Evolutionary conservation across 2,888 invertebrate genomes (phyloP).

Genomic region (Luperina nickerlii): DNA sequence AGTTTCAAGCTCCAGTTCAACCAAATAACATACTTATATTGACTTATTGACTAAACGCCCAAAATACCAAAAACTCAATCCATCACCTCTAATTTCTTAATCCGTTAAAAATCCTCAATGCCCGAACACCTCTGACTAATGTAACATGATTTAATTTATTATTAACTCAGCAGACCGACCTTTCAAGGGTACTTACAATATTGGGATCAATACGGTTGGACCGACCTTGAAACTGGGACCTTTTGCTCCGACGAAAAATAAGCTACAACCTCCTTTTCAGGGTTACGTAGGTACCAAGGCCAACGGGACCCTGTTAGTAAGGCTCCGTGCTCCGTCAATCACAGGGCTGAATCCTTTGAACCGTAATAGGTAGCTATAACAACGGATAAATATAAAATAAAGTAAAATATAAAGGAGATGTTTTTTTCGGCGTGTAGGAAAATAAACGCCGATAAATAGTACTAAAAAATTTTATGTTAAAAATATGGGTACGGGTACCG

Average conservation of each 20-base stretch:
- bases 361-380: neutral
- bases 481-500: no score
- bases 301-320: neutral
- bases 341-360: neutral
- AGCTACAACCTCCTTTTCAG: constrained; percentile 1
- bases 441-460: no score
- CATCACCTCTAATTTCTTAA: constrained; percentile 23
- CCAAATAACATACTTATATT: neutral
- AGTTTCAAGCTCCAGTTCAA: neutral
- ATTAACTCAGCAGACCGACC: constrained; percentile 36
- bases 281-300: neutral
- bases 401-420: neutral
- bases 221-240: constrained; percentile 62
- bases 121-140: constrained; percentile 37
- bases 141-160: constrained; percentile 56
- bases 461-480: no score
- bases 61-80: constrained; percentile 19
- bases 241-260: constrained; percentile 49
- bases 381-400: no score
- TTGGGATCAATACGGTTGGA: constrained; percentile 66
- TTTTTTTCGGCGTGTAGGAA: no score
- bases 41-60: neutral
- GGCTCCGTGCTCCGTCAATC: neutral
- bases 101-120: constrained; percentile 31
- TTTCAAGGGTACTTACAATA: constrained; percentile 31